phyloP scores from a whole-genome alignment of 2,888 invertebrate species.

The Muschampia staudingeri region DNA sequence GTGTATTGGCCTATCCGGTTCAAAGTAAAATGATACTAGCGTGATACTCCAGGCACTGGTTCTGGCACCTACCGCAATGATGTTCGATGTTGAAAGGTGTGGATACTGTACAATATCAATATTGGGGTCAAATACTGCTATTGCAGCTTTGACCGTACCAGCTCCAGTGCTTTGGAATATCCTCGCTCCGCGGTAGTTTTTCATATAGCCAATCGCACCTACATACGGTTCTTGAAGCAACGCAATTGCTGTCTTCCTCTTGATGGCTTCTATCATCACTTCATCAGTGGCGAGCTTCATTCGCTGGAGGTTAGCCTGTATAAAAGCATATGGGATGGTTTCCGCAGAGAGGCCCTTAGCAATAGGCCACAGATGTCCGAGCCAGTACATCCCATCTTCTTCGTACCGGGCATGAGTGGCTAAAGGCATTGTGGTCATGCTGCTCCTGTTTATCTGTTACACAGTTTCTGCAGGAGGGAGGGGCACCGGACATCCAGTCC shows the following conservation, averaged over 20 bases:
- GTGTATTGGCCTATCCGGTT: constrained; percentile 21
- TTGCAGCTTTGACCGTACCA: constrained; percentile 49
- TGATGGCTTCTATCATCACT: too few relatives aligned
- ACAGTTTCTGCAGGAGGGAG: constrained; percentile 44
- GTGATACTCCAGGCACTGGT: constrained; percentile 37
- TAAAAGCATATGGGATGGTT: background rate
- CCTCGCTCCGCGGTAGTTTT: background rate
- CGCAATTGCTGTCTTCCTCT: too few relatives aligned
- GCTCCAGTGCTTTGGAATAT: background rate
- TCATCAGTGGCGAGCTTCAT: constrained; percentile 16
- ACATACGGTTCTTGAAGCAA: background rate
- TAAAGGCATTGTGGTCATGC: constrained; percentile 35
- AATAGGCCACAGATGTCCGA: constrained; percentile 11
- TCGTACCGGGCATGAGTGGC: background rate
- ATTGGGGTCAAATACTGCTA: constrained; percentile 36
- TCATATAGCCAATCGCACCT: background rate
- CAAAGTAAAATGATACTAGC: constrained; percentile 42
- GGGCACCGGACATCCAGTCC: background rate
- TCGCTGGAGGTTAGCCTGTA: constrained; percentile 45
- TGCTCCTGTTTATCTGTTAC: background rate
- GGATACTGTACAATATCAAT: constrained; percentile 47
- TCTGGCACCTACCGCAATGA: background rate
- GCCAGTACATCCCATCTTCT: constrained; percentile 28
- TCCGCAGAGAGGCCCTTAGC: constrained; percentile 26
- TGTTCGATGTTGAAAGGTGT: background rate